Conservation (phyloP, 2,113 vertebrate genomes). For the Eretmodus cyanostictus region DNA sequence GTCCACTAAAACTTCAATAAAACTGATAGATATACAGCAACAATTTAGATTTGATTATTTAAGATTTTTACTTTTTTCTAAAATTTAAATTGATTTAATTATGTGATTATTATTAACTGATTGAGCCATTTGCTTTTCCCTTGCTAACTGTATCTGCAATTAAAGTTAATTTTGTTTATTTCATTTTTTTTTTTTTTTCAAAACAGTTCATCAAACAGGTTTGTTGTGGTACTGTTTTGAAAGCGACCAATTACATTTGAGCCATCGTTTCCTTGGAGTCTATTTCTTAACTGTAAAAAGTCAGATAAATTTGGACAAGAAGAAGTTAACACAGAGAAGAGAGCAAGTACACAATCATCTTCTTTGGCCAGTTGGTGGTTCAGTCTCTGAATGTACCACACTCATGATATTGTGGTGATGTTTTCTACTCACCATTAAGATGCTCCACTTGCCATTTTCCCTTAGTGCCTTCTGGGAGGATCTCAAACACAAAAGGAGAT, state of each 20-base stretch:
- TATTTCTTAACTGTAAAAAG: not conserved
- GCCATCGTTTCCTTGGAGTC: not conserved
- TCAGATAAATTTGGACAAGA: not conserved
- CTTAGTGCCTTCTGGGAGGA: constrained; percentile 71
- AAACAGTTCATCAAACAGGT: not conserved
- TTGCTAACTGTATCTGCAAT: not conserved
- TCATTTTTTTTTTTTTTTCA: not conserved
- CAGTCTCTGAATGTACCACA: not conserved
- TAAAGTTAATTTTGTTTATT: not conserved
- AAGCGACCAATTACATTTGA: not conserved
- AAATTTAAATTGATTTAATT: not conserved
- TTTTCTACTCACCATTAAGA: constrained; percentile 73
- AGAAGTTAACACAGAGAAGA: not conserved
- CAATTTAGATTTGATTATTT: not conserved
- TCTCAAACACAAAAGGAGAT: constrained; percentile 75
- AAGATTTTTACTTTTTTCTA: not conserved
- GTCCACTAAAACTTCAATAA: not conserved
- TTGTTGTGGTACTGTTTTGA: not conserved
- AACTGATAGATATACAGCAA: not conserved
- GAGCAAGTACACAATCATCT: not conserved
- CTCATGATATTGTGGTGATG: not conserved
- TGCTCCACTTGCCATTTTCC: constrained; percentile 76
- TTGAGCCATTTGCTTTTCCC: not conserved
- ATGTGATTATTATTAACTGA: not conserved
- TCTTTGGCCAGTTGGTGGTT: not conserved